These are phyloP conservation scores for Dromius quadrimaculatus DNA, from an alignment of 2,888 invertebrate species.

Conservation along the genomic window DNA sequence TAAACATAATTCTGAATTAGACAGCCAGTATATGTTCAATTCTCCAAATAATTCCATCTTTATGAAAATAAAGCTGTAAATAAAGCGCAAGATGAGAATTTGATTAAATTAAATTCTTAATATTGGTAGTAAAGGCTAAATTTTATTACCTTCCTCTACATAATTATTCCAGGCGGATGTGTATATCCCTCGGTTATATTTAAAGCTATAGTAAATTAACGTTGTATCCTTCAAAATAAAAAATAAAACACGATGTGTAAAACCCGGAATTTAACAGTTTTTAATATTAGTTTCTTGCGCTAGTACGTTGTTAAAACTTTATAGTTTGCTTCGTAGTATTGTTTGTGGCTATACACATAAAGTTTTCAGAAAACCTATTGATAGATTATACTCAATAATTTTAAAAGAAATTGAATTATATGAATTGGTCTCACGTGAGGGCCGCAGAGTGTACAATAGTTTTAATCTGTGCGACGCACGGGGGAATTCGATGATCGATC, in stretches of 20 bases:
- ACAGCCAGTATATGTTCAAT: no score
- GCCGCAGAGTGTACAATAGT: no score
- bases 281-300: slow-evolving; percentile 33
- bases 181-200: neutral
- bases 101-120: slow-evolving; percentile 7
- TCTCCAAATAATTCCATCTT: no score
- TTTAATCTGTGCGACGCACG: no score
- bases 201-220: slow-evolving; percentile 12
- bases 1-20: no score
- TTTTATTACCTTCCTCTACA: slow-evolving; percentile 7
- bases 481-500: no score
- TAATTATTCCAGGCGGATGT: slow-evolving; percentile 1
- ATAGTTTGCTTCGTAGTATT: slow-evolving; percentile 22
- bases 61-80: no score
- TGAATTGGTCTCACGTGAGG: no score
- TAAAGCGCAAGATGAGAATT: neutral
- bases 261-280: slow-evolving; percentile 33
- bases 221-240: neutral
- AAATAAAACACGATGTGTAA: slow-evolving; percentile 29
- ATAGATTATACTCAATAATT: no score
- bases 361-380: no score
- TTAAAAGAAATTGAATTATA: no score
- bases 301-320: slow-evolving; percentile 27
- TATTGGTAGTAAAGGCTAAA: neutral
- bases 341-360: slow-evolving; percentile 12